Evolutionary conservation across 1,140 invertebrate species (phyloP).

Genomic region (Drosophila paulistorum): DNA sequence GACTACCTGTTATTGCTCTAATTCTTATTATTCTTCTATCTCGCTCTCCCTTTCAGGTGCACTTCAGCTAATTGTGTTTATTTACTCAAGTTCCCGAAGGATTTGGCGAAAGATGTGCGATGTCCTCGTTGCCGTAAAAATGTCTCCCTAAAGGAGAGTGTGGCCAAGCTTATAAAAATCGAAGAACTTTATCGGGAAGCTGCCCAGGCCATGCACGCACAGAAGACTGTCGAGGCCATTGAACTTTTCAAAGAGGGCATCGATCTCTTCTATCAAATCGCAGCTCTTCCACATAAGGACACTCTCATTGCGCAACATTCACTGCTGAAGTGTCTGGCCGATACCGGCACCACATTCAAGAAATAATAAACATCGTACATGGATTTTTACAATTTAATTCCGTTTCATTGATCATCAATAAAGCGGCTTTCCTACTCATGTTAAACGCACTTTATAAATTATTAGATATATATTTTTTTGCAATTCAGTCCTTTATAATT

Average conservation of each 20-base stretch:
- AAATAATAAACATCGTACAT: constrained; percentile 29
- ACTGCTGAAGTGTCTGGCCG: constrained; percentile 84
- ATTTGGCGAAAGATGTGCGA: constrained; percentile 79
- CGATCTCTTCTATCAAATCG: constrained; percentile 84
- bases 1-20: not conserved
- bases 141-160: constrained; percentile 84
- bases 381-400: not conserved
- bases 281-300: constrained; percentile 85
- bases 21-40: not conserved
- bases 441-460: no score
- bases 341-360: constrained; percentile 79
- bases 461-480: no score
- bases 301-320: constrained; percentile 86
- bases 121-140: constrained; percentile 85
- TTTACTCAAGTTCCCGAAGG: constrained; percentile 83
- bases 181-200: constrained; percentile 84
- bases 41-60: constrained; percentile 83
- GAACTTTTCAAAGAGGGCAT: constrained; percentile 83
- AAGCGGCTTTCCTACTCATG: no score
- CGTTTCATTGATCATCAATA: not conserved
- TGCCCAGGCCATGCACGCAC: constrained; percentile 83
- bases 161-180: constrained; percentile 84
- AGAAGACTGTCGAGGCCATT: constrained; percentile 82
- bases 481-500: no score
- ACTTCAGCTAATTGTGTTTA: constrained; percentile 84